Evolutionary conservation across 2,113 vertebrate species (phyloP), one percentile per base, ranked within the genome.

Genomic region (Hippocampus zosterae): DNA sequence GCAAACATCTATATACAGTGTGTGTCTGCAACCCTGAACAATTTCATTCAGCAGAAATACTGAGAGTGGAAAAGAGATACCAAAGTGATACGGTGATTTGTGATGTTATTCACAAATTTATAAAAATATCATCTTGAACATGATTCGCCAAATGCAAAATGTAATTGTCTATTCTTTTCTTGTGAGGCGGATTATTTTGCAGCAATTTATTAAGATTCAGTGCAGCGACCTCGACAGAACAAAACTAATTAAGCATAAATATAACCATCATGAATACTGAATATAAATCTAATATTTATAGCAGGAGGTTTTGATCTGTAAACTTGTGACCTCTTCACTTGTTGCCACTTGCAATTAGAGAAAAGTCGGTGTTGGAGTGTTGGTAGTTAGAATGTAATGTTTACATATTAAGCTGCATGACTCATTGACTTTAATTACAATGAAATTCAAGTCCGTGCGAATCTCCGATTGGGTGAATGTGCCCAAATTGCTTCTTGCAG

Each of bases 391-490:
- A 25, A 46, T 64, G 21, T 23, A 23, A 15, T 27, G 63, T 65
- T 46, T 46, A 25, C 63, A 46, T 18, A 25, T 27, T 65, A 46
- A 27, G 41, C 5, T 27, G 42, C 63, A 65, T 65, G 42, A 27
- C 23, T 65, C 63, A 46, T 65, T 65, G 41, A 23, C 41, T 65
- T 65, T 65, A 65, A 65, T 65, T 65, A 46, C 23, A 23, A 46
- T 65, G 42, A 65, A 44, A 44, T 46, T 48, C n/a, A 27, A 64
- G 21, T 41, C 62, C 23, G 9, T 25, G 40, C 11, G 62, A 16
- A 0, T 42, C 42, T 48, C 5, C 8, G 46, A 27, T 41, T 44
- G 62, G 16, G 62, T 16, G 21, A 25, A 44, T 18, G 29, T 37
- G 16, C 60, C 60, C 19, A 62, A 62, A 40, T 3, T 21, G 33